Base-by-base conservation (phyloP, 2,113 vertebrate species). In the Morone chrysops region DNA sequence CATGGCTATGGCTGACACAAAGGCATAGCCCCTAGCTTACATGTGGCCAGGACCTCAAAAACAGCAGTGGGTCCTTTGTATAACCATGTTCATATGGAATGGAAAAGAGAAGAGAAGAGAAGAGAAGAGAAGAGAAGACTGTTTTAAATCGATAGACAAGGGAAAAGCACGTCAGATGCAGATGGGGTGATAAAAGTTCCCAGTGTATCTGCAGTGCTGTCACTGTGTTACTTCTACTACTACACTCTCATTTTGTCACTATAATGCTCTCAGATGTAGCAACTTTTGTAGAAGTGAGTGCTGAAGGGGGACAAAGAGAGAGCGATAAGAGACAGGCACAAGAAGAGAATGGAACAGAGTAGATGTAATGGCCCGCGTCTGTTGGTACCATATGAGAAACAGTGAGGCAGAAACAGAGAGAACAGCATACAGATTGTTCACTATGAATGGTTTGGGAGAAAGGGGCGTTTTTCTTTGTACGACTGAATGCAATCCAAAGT, bases 241-340 rank as follows among this genome's bases (percentile, higher is more conserved):
- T 71, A 13, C 47, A 22, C 54, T 71, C 40, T 81, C 20, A 75
- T 75, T 82, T 84, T 87, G 70, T 86, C 25, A 67, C 70, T 75
- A 53, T 66, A 83, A 83, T 80, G 22, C 69, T 88, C 73, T 81
- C 77, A 75, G 54, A 86, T 88, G 66, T 75, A 69, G 63, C 63
- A 74, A 78, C 73, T 74, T 90, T 81, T 90, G 71, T 78, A 81
- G 78, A 62, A 63, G 43, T 2, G 48, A 78, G 53, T 48, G 70
- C 62, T 83, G 31, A 60, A 62, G 36, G 82, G 70, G 47, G 63
- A 75, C 69, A 81, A 62, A 76, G 79, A 45, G 53, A 73, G 51
- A 41, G 66, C 45, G 38, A 69, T 68, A 57, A 76, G 31, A 80
- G 70, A 80, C 57, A 70, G 69, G 74, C 76, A 43, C 17, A 12